Conservation (phyloP, 2,888 invertebrate genomes). For the Cistogaster globosa region DNA sequence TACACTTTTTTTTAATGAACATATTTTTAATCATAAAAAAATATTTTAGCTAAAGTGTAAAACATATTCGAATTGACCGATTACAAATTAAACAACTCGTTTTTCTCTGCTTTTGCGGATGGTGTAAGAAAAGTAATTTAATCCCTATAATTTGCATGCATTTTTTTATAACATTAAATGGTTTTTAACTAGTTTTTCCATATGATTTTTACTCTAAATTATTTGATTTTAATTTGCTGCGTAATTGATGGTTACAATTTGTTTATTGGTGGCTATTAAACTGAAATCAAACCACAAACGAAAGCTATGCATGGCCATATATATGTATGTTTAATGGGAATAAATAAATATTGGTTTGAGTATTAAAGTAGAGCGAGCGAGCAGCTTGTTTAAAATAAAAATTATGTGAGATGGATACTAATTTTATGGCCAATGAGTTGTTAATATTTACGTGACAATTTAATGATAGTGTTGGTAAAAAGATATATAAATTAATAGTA, state of each 20-base stretch:
- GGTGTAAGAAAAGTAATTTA: conserved; percentile 69
- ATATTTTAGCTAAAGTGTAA: neutral
- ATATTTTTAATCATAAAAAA: no score
- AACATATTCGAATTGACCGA: neutral
- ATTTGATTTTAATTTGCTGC: conserved; percentile 82
- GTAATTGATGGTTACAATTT: conserved; percentile 76
- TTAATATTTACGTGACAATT: conserved; percentile 65
- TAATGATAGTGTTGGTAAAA: conserved; percentile 56
- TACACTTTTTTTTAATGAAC: no score
- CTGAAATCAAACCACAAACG: conserved; percentile 18
- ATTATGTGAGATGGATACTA: conserved; percentile 57
- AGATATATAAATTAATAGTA: conserved; percentile 20
- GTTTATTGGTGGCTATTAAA: conserved; percentile 70
- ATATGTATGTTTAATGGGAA: neutral
- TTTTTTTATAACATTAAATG: conserved; percentile 77
- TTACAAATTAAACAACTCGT: neutral
- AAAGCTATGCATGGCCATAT: conserved; percentile 12
- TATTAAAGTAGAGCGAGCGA: neutral
- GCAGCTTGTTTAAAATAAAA: conserved; percentile 63
- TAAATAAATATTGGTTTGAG: conserved; percentile 23
- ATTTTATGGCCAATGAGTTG: conserved; percentile 68
- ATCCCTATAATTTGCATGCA: conserved; percentile 81
- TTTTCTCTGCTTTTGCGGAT: conserved; percentile 29
- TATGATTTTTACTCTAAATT: conserved; percentile 78
- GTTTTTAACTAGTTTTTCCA: conserved; percentile 71